Evolutionary conservation across 2,888 invertebrate genomes (phyloP).

Genomic region (Microdon myrmicae): DNA sequence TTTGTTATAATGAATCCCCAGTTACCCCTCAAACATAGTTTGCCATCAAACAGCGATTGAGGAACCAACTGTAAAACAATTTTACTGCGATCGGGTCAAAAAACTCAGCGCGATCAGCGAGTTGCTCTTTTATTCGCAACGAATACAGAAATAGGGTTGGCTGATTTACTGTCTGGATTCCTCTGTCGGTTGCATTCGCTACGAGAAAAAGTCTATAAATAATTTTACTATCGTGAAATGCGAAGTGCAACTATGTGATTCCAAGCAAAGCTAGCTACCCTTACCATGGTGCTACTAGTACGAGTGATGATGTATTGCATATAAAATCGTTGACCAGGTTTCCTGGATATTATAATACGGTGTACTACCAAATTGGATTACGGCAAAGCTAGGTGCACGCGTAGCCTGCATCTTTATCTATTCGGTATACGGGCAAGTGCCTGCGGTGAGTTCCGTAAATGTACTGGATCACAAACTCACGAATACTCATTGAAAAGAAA

Average conservation of each 20-base stretch:
- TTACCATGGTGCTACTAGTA: too few species aligned
- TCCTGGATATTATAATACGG: slow-evolving; percentile 41
- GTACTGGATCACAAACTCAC: slow-evolving; percentile 10
- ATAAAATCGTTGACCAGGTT: slow-evolving; percentile 37
- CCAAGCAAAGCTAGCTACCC: slow-evolving; percentile 46
- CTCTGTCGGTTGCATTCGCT: slow-evolving; percentile 22
- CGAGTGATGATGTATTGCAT: slow-evolving; percentile 18
- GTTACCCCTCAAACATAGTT: too few species aligned
- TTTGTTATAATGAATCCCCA: too few species aligned
- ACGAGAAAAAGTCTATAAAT: slow-evolving; percentile 39
- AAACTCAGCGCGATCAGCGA: slow-evolving; percentile 39
- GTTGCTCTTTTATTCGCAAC: slow-evolving; percentile 21
- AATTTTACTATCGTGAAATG: slow-evolving; percentile 50
- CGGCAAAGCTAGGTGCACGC: slow-evolving; percentile 14
- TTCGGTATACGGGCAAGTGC: not conserved
- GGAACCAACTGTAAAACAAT: slow-evolving; percentile 32
- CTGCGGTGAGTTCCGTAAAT: not conserved
- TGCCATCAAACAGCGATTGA: too few species aligned
- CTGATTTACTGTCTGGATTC: slow-evolving; percentile 18
- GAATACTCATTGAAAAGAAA: slow-evolving; percentile 3
- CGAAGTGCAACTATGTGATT: slow-evolving; percentile 49
- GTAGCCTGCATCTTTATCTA: slow-evolving; percentile 9
- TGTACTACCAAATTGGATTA: slow-evolving; percentile 48
- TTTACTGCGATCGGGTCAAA: slow-evolving; percentile 36
- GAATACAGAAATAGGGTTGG: slow-evolving; percentile 47